Evolutionary conservation across 2,113 vertebrate genomes (phyloP).

Genomic region (Pleuronectes platessa): DNA sequence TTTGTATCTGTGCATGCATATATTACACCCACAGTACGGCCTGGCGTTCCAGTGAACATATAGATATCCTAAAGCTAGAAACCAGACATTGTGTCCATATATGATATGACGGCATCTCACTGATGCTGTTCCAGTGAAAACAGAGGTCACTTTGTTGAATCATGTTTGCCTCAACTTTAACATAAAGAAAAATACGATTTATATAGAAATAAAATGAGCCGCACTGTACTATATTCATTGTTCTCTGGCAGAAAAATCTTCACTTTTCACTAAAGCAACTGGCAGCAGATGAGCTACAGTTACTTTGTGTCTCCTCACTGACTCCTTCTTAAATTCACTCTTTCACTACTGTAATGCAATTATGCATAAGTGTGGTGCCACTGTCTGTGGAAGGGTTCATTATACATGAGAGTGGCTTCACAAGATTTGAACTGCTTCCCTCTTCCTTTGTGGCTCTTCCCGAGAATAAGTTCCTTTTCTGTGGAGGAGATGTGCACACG

Average conservation of each 20-base stretch:
- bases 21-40: constrained; percentile 42
- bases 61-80: constrained; percentile 34
- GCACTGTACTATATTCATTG: background rate
- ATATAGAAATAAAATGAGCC: constrained; percentile 16
- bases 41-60: constrained; percentile 17
- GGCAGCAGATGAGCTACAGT: background rate
- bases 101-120: background rate
- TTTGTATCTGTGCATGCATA: background rate
- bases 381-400: background rate
- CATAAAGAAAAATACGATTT: background rate
- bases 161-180: constrained; percentile 3
- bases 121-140: constrained; percentile 10
- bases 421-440: background rate
- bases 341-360: constrained; percentile 26
- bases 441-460: constrained; percentile 5
- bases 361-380: background rate
- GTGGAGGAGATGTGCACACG: background rate
- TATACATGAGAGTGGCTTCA: constrained; percentile 4
- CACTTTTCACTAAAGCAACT: background rate
- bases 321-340: constrained; percentile 23
- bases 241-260: background rate
- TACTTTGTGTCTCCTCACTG: constrained; percentile 4
- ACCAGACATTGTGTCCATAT: constrained; percentile 5
- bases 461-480: background rate
- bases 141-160: constrained; percentile 28